Base-by-base conservation (phyloP, 2,113 vertebrate species). In the Conger conger region DNA sequence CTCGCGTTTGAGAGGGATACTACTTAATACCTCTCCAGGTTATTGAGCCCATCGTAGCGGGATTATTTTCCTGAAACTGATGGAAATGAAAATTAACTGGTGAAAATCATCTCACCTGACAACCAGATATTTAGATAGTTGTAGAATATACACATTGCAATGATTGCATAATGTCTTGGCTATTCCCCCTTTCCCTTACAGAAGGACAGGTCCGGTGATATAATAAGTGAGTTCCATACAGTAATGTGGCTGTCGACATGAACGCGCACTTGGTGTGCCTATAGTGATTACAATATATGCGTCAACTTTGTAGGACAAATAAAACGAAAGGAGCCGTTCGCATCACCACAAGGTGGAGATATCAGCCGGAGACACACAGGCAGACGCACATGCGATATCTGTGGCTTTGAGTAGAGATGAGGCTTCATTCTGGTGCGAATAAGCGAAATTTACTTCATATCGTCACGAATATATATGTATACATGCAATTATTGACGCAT, bases 281-380 rank as follows among this genome's bases (percentile, higher is more conserved):
- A 30, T 73, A 73, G n/a, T 33, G n/a, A 5, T 23, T 63, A 63
- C 54, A 68, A 23, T 30, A 30, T 11, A n/a, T 73, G n/a, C n/a
- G 9, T 13, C 63, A 23, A 4, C 20, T 73, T 73, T n/a, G 20
- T 3, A 45, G 33, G 30, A 20, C 17, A 13, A 76, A 16, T 50
- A 45, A 20, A 83, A 76, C 83, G 45, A 33, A 0, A 37, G 82
- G 36, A 37, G 35, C 35, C 53, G 40, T 63, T 35, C 77, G 37
- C n/a, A 27, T 37, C 57, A 17, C 83, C 83, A 80, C 83, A 84
- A 50, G 83, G 83, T 79, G 83, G 76, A 63, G 36, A 50, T 79
- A 38, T 84, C 76, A 79, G 35, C 83, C 36, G 83, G 45, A 84
- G 4, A 7, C 42, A 78, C 35, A 2, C n/a, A n/a, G 68, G 8